phyloP scores from a whole-genome alignment of 2,113 vertebrate species.

The Perca flavescens region DNA sequence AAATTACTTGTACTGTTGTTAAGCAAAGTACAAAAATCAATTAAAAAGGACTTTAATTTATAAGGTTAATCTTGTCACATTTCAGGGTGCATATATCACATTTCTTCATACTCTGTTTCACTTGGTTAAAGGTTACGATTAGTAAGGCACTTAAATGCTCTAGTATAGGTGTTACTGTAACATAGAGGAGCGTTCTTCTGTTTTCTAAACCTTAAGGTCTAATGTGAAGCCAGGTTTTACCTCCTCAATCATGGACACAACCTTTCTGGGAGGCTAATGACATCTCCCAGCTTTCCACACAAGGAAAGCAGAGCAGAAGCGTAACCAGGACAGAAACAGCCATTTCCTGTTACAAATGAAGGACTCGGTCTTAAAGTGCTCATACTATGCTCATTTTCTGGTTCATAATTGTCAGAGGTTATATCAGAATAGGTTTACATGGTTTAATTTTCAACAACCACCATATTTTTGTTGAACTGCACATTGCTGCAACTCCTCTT shows the following conservation, averaged over 20 bases:
- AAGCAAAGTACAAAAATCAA: conserved; percentile 46
- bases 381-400: too few species aligned
- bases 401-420: too few species aligned
- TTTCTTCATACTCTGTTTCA: conserved; percentile 26
- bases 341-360: conserved; percentile 9
- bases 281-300: conserved; percentile 23
- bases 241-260: conserved; percentile 24
- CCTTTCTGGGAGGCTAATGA: neutral
- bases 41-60: conserved; percentile 26
- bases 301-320: conserved; percentile 24
- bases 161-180: conserved; percentile 65
- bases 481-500: too few species aligned
- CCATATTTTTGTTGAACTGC: too few species aligned
- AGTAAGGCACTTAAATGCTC: conserved; percentile 63
- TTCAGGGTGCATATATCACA: conserved; percentile 63
- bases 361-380: neutral
- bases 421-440: too few species aligned
- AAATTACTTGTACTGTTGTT: conserved; percentile 41
- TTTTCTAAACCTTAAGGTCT: conserved; percentile 52
- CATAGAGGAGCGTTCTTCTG: conserved; percentile 29
- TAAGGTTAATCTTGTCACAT: conserved; percentile 67
- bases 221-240: conserved; percentile 15
- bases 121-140: conserved; percentile 51
- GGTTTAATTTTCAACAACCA: too few species aligned
- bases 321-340: conserved; percentile 17